phyloP scores from a whole-genome alignment of 2,797 vertebrate species.

The Ibycter americanus region DNA sequence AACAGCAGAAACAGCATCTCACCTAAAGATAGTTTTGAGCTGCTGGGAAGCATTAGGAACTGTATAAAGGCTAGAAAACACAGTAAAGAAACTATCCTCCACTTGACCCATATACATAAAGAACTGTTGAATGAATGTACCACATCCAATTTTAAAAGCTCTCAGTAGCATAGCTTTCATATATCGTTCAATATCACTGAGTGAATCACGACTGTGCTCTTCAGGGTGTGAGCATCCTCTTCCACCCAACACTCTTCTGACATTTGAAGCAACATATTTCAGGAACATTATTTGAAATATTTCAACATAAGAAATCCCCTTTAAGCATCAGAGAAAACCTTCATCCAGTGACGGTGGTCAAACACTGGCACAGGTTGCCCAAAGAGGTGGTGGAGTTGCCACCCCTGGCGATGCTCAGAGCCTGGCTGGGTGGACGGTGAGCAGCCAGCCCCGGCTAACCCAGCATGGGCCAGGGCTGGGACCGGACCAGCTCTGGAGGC shows the following conservation, averaged over 20 bases:
- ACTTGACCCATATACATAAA: background rate
- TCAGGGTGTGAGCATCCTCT: background rate
- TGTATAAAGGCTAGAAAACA: background rate
- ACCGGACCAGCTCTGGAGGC: background rate
- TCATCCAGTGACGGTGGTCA: background rate
- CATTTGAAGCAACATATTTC: background rate
- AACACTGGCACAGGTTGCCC: fast-evolving
- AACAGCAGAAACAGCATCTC: background rate
- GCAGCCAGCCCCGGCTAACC: background rate
- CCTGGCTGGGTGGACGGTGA: fast-evolving
- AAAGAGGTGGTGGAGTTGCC: fast-evolving
- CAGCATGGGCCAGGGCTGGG: fast-evolving
- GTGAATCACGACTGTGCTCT: background rate
- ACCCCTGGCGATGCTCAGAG: fast-evolving
- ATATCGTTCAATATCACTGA: too few relatives aligned
- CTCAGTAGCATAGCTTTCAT: background rate
- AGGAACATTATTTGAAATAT: background rate
- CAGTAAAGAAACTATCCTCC: background rate
- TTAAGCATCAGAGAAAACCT: background rate
- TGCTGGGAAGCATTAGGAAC: background rate
- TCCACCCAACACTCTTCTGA: background rate
- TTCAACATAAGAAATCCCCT: background rate
- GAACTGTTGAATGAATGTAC: background rate
- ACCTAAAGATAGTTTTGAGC: background rate
- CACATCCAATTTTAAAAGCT: background rate